phyloP scores from a whole-genome alignment of 1,140 invertebrate species.

The Ceratina australensis region DNA sequence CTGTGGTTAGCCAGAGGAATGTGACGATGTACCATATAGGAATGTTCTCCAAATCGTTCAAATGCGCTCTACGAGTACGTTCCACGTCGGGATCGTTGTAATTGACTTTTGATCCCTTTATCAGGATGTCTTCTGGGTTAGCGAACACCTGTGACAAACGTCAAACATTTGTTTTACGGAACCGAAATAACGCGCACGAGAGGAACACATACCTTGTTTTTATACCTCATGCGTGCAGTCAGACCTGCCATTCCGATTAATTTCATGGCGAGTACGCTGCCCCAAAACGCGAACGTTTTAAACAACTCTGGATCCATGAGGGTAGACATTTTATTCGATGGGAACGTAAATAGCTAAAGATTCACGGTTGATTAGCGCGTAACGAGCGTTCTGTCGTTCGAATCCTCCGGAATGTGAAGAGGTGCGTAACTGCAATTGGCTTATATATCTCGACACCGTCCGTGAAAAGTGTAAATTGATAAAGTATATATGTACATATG shows the following conservation, averaged over 20 bases:
- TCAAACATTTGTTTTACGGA: no score
- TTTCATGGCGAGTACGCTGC: constrained; percentile 82
- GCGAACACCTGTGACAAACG: constrained; percentile 79
- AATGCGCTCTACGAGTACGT: constrained; percentile 83
- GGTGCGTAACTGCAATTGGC: no score
- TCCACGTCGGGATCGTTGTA: constrained; percentile 81
- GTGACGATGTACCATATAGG: constrained; percentile 83
- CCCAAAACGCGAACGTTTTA: constrained; percentile 81
- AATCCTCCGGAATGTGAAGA: no score
- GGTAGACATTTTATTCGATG: no score
- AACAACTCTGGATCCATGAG: constrained; percentile 60
- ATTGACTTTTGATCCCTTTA: constrained; percentile 74
- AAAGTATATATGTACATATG: no score
- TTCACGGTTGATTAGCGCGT: no score
- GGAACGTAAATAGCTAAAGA: no score
- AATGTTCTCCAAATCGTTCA: constrained; percentile 87
- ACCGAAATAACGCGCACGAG: no score
- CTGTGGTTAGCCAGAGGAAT: constrained; percentile 82
- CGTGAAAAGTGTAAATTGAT: no score
- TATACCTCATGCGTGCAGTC: constrained; percentile 80
- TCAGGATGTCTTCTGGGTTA: constrained; percentile 80
- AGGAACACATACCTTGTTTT: constrained; percentile 79
- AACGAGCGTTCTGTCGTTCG: no score
- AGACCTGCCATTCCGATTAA: constrained; percentile 81
- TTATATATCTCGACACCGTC: no score